Evolutionary conservation across 1,140 invertebrate species (phyloP), one percentile per base, ranked within the genome.

Genomic region (Drosophila simulans): DNA sequence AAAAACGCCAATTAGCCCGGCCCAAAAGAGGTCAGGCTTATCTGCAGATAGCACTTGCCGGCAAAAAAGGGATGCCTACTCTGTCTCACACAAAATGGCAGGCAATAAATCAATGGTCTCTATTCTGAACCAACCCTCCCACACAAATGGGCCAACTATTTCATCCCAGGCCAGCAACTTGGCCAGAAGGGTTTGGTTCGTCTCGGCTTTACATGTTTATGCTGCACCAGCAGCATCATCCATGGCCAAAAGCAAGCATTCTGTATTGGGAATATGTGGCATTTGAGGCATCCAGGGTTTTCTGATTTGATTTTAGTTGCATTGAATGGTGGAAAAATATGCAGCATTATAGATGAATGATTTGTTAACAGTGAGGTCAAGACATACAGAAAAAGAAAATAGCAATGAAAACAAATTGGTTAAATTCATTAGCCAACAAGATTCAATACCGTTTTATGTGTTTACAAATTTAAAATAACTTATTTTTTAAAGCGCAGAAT

Each of bases 1-100:
- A 86, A 86, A 86, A 86, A 88, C 83, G 75, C 86, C 82, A 86
- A 86, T 86, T 86, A 86, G 84, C 83, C 83, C n/a, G 62, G 70
- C 70, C 62, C 62, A 62, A 88, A 79, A 57, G 83, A 80, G 83
- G 83, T 78, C 75, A 82, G 54, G 57, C 62, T 83, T 86, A 86
- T 83, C 83, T 88, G 82, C 64, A 85, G 77, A 63, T 75, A 66
- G 63, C 51, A 73, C 73, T 42, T 5, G 17, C 10, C 4, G 1
- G 56, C 22, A 45, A 53, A 76, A 84, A 59, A 75, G 73, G 73
- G 73, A 56, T 48, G 73, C 68, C 63, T 69, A 85, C 66, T 77
- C 48, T 42, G 43, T 51, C 35, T 40, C 59, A 68, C 73, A 45
- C 77, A 76, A 79, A 62, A 88, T 72, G 75, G 70, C 70, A 68